Evolutionary conservation across 2,797 vertebrate species (phyloP).

Genomic region (Gouania willdenowi): DNA sequence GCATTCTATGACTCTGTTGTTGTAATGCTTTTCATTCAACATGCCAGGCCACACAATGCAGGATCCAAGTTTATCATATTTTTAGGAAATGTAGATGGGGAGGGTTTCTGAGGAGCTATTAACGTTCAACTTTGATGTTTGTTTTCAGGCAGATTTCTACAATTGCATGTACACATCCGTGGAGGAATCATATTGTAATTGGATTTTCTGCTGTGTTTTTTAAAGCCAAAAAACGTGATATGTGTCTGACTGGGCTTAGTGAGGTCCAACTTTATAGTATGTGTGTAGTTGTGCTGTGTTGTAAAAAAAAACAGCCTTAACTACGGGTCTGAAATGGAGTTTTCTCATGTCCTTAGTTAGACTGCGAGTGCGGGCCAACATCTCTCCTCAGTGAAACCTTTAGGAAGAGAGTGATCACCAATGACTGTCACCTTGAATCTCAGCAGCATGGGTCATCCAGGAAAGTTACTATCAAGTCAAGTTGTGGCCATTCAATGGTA

Average conservation of each 20-base stretch:
- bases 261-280: no score
- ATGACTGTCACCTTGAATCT: slow-evolving; percentile 53
- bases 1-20: slow-evolving; percentile 52
- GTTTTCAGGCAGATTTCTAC: slow-evolving; percentile 24
- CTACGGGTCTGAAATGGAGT: slow-evolving; percentile 21
- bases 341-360: slow-evolving; percentile 12
- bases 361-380: slow-evolving; percentile 39
- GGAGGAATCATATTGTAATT: slow-evolving; percentile 63
- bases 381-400: slow-evolving; percentile 52
- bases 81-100: slow-evolving; percentile 52
- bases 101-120: slow-evolving; percentile 18
- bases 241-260: slow-evolving; percentile 64
- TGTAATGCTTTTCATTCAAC: slow-evolving; percentile 72
- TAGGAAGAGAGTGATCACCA: slow-evolving; percentile 19
- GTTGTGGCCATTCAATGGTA: slow-evolving; percentile 81
- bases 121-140: slow-evolving; percentile 24
- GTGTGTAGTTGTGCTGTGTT: no score
- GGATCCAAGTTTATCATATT: slow-evolving; percentile 30
- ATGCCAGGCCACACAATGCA: slow-evolving; percentile 81
- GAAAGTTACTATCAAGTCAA: slow-evolving; percentile 82
- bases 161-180: slow-evolving; percentile 55
- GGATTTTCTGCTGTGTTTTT: slow-evolving; percentile 41
- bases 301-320: slow-evolving; percentile 1
- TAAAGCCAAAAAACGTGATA: slow-evolving; percentile 60
- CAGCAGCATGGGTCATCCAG: slow-evolving; percentile 76